A percentile compares a stretch with the other conserved stretches of the same genome.
These are phyloP conservation scores for Gymnopithys bicolor DNA, from an alignment of 2,797 vertebrate species.

Conservation along the genomic window DNA sequence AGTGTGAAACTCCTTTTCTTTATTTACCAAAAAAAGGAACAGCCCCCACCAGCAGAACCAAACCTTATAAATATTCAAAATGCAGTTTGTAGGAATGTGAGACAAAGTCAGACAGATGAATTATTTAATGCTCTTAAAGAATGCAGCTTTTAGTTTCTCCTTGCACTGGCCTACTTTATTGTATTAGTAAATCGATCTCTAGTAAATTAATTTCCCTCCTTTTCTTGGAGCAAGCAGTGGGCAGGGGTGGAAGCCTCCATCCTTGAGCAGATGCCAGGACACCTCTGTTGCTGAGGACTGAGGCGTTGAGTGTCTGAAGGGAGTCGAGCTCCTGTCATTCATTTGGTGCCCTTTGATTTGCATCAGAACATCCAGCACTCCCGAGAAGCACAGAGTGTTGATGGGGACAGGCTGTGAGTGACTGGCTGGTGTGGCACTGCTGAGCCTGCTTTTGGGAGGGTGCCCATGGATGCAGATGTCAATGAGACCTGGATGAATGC, in stretches of 20 bases:
- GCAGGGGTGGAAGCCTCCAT: background rate
- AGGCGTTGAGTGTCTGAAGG: background rate
- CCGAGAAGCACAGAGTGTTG: fast-evolving
- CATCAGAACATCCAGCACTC: background rate
- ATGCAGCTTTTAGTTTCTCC: constrained; percentile 53
- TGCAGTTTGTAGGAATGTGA: constrained; percentile 16
- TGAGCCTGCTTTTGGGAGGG: background rate
- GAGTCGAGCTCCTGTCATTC: background rate
- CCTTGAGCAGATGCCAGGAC: background rate
- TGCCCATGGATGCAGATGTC: fast-evolving
- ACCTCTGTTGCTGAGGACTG: background rate
- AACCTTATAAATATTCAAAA: constrained; percentile 49
- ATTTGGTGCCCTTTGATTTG: background rate
- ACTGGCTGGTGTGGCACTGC: background rate
- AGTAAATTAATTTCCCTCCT: constrained; percentile 59
- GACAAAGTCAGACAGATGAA: constrained; percentile 59
- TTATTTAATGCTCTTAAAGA: constrained; percentile 65
- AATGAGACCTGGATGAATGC: fast-evolving
- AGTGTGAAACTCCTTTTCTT: background rate
- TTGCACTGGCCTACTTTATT: background rate
- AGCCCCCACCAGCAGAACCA: background rate
- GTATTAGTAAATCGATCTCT: constrained; percentile 22
- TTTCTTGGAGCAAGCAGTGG: background rate
- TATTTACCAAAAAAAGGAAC: background rate
- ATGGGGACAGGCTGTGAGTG: background rate